Evolutionary conservation across 2,113 vertebrate genomes (phyloP).

Genomic region (Epinephelus cyanopodus): DNA sequence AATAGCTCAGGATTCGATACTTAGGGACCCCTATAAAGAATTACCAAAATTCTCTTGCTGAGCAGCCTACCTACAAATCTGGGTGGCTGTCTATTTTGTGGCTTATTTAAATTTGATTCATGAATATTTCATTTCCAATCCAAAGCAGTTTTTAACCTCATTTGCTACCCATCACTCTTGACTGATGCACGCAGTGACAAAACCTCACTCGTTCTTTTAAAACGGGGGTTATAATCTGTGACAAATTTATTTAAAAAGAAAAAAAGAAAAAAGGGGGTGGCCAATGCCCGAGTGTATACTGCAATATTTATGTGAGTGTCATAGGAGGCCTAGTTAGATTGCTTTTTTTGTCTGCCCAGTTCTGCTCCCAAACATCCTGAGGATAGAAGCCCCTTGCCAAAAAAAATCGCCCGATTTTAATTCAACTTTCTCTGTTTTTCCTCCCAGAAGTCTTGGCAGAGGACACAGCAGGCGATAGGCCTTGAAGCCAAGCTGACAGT

Average conservation of each 20-base stretch:
- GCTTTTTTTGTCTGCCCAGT: conserved; percentile 57
- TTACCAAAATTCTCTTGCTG: conserved; percentile 62
- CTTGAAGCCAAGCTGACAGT: conserved; percentile 58
- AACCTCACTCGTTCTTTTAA: conserved; percentile 41
- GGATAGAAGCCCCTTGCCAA: conserved; percentile 46
- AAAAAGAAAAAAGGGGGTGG: conserved; percentile 2
- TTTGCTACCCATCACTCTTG: conserved; percentile 59
- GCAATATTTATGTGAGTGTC: conserved; percentile 72
- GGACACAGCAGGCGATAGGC: conserved; percentile 17
- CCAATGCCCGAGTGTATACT: conserved; percentile 45
- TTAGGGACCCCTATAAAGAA: conserved; percentile 56
- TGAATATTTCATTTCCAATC: conserved; percentile 80
- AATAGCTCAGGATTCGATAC: conserved; percentile 67
- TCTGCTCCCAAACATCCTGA: conserved; percentile 64
- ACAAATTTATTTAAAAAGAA: conserved; percentile 42
- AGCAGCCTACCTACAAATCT: conserved; percentile 66
- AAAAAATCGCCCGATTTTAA: conserved; percentile 61
- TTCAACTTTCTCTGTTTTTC: conserved; percentile 62
- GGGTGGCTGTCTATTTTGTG: conserved; percentile 67
- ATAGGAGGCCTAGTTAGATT: conserved; percentile 68
- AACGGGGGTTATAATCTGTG: conserved; percentile 53
- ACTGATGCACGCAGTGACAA: conserved; percentile 55
- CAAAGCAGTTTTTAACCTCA: conserved; percentile 75
- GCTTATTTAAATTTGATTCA: conserved; percentile 81
- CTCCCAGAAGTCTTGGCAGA: conserved; percentile 54